Conservation (phyloP, 2,113 vertebrate genomes). For the Chascanopsetta lugubris region DNA sequence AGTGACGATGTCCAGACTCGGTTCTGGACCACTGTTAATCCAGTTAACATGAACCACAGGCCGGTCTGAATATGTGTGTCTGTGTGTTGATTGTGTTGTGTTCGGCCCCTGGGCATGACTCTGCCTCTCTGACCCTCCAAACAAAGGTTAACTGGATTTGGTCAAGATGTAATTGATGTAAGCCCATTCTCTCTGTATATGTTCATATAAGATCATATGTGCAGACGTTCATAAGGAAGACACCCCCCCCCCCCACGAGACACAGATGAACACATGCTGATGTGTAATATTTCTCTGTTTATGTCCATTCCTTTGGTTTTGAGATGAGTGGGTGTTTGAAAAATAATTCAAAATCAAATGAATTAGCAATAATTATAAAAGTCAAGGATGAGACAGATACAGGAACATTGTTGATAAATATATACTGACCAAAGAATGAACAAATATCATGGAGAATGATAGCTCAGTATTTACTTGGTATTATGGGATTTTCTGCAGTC, state of each 20-base stretch:
- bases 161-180: constrained; percentile 60
- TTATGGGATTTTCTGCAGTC: no score
- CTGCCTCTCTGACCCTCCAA: constrained; percentile 55
- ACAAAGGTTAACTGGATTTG: constrained; percentile 74
- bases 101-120: constrained; percentile 51
- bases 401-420: no score
- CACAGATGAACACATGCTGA: constrained; percentile 25
- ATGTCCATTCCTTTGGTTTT: constrained; percentile 16
- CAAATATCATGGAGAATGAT: no score
- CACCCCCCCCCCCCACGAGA: no score
- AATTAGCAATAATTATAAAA: no score
- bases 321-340: background rate
- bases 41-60: constrained; percentile 63
- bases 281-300: constrained; percentile 21
- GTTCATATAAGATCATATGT: constrained; percentile 37
- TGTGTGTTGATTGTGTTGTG: constrained; percentile 51
- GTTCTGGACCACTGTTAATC: constrained; percentile 67
- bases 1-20: constrained; percentile 67
- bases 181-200: constrained; percentile 40
- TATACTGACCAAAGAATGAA: no score
- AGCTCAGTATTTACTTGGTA: no score
- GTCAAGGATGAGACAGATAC: no score
- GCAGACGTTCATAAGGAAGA: constrained; percentile 23
- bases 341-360: no score
- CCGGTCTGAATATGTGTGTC: constrained; percentile 34